These are phyloP conservation scores for Lagocephalus sceleratus DNA, from an alignment of 2,797 vertebrate species.

Conservation along the genomic window DNA sequence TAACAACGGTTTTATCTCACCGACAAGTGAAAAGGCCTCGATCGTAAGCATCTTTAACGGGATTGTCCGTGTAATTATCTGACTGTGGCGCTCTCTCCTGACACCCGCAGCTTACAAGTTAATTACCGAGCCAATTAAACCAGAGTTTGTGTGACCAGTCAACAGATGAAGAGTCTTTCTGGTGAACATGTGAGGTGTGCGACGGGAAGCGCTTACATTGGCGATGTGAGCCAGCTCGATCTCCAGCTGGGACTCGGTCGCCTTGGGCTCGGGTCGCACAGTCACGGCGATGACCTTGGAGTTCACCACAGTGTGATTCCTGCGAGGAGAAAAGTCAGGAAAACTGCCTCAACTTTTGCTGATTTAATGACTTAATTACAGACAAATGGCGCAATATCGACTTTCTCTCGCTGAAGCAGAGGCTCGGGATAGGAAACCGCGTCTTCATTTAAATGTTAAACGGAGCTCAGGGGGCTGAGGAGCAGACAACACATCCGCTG, in stretches of 20 bases:
- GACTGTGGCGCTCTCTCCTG: constrained; percentile 36
- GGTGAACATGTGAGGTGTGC: background rate
- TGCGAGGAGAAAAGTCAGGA: constrained; percentile 51
- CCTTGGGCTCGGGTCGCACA: constrained; percentile 91
- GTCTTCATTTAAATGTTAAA: constrained; percentile 8
- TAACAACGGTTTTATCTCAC: constrained; percentile 33
- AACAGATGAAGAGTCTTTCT: constrained; percentile 28
- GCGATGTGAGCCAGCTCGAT: constrained; percentile 95
- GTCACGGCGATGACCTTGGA: constrained; percentile 98
- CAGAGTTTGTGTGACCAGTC: constrained; percentile 52
- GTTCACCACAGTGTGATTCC: constrained; percentile 97
- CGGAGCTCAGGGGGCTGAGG: constrained; percentile 5
- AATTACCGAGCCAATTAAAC: constrained; percentile 73
- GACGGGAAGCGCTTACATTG: constrained; percentile 82
- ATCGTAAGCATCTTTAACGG: constrained; percentile 56
- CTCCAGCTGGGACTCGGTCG: constrained; percentile 88
- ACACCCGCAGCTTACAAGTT: constrained; percentile 60
- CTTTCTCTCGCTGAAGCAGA: background rate
- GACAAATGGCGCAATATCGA: no score
- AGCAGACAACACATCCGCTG: constrained; percentile 20
- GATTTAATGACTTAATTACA: no score
- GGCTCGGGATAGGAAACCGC: background rate
- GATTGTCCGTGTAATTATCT: constrained; percentile 67
- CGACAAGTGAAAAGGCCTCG: constrained; percentile 48
- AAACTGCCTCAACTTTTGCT: no score